Conservation (phyloP, 2,888 invertebrate genomes). For the Pegoplata infirma region DNA sequence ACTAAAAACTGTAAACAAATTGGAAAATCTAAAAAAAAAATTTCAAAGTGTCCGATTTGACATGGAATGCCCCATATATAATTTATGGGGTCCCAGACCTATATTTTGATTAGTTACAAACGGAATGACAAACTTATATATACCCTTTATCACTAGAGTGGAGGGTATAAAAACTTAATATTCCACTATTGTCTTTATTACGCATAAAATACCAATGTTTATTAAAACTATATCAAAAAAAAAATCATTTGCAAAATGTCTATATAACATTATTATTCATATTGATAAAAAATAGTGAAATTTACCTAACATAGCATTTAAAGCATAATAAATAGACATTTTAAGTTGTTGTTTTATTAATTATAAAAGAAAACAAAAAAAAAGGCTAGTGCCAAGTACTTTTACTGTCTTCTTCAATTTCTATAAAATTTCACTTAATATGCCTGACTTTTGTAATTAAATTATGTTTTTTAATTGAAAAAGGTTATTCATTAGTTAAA, state of each 20-base stretch:
- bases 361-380: too few relatives aligned
- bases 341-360: background rate
- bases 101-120: too few relatives aligned
- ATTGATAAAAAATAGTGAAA: conserved; percentile 38
- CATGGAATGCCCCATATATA: too few relatives aligned
- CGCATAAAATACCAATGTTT: background rate
- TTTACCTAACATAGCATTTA: conserved; percentile 26
- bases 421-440: conserved; percentile 56
- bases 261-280: conserved; percentile 4
- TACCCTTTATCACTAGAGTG: too few relatives aligned
- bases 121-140: too few relatives aligned
- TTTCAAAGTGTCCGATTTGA: too few relatives aligned
- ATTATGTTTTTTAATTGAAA: conserved; percentile 53
- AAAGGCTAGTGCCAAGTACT: conserved; percentile 50
- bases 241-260: background rate
- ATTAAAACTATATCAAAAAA: background rate
- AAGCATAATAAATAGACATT: conserved; percentile 40
- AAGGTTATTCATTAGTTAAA: conserved; percentile 43
- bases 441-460: conserved; percentile 46
- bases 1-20: too few relatives aligned
- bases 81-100: too few relatives aligned
- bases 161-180: conserved; percentile 47
- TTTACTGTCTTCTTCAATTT: conserved; percentile 49
- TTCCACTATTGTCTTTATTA: conserved; percentile 27
- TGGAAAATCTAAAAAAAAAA: too few relatives aligned